Base-by-base conservation (phyloP, 2,888 invertebrate species). In the Amphipoea lucens region DNA sequence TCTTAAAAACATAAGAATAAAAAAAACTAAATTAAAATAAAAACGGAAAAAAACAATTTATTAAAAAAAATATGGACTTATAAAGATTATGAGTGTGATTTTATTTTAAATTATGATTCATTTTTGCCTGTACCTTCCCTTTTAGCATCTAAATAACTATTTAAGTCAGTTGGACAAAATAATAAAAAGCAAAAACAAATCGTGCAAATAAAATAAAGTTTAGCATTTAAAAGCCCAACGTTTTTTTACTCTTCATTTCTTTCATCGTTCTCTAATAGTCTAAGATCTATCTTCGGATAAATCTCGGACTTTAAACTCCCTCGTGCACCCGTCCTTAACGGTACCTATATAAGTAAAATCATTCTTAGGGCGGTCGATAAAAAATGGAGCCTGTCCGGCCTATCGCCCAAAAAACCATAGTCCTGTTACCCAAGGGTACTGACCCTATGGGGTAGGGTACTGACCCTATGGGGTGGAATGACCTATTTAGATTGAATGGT, bases 401-500 rank as follows among this genome's bases (percentile, higher is more conserved):
- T 88, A 90, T 85, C 89, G 90, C 84, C 90, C 92, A 96, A 96
- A 96, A 96, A 96, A 95, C 91, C 88, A 89, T 90, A 89, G 95
- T 97, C 96, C 96, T 96, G 96, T 97, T 96, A 96, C 82, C 76
- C 86, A 87, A 91, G 95, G 95, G 93, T 94, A 96, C 94, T 96
- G 96, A 96, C 96, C 96, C 91, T 89, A 20, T 89, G 91, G 95
- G 96, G 95, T 96, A 91, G 95, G 95, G 93, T 94, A 96, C 94
- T 96, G 96, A 96, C 96, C 96, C 91, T 89, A 17, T 90, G 91
- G 96, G 96, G 95, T 96, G 95, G 96, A 96, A 96, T 95, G 96
- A 96, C 96, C 96, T 94, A 96, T 94, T 95, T 96, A 94, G 92
- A 91, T 94, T 93, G 95, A 96, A 96, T 94, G 95, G 92, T 95